These are phyloP conservation scores for Tyrannus savana DNA, from an alignment of 2,113 vertebrate species.

Conservation along the genomic window DNA sequence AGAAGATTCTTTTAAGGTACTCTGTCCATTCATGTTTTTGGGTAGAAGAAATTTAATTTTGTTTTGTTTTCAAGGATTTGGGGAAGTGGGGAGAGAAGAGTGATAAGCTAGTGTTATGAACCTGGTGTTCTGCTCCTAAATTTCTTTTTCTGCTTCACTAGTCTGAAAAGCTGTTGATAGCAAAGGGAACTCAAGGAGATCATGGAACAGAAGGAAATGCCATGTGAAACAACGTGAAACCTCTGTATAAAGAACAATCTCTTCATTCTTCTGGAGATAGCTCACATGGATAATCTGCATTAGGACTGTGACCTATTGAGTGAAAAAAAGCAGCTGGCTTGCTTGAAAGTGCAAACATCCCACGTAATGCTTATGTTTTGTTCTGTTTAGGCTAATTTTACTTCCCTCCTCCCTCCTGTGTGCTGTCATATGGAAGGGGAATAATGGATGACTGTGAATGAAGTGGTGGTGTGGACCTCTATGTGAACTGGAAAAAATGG, in stretches of 20 bases:
- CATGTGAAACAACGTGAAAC: neutral
- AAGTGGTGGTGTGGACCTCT: neutral
- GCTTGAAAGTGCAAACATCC: neutral
- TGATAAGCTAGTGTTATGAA: neutral
- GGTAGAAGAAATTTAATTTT: neutral
- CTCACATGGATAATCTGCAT: neutral
- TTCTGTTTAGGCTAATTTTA: neutral
- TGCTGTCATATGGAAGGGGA: neutral
- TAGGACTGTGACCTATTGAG: neutral
- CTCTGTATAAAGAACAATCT: neutral
- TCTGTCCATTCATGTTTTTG: neutral
- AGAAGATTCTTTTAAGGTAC: neutral
- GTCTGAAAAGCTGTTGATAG: neutral
- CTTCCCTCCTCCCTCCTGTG: neutral
- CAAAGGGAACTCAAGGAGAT: neutral
- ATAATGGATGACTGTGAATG: neutral
- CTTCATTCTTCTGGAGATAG: neutral
- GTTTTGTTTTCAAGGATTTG: neutral
- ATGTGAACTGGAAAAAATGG: conserved; percentile 10
- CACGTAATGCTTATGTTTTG: neutral
- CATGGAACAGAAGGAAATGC: neutral
- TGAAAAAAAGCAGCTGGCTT: neutral
- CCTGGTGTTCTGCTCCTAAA: neutral
- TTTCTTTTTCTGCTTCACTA: neutral
- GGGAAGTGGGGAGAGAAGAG: neutral